phyloP scores from a whole-genome alignment of 2,797 vertebrate genomes.

The Sarcophilus harrisii region DNA sequence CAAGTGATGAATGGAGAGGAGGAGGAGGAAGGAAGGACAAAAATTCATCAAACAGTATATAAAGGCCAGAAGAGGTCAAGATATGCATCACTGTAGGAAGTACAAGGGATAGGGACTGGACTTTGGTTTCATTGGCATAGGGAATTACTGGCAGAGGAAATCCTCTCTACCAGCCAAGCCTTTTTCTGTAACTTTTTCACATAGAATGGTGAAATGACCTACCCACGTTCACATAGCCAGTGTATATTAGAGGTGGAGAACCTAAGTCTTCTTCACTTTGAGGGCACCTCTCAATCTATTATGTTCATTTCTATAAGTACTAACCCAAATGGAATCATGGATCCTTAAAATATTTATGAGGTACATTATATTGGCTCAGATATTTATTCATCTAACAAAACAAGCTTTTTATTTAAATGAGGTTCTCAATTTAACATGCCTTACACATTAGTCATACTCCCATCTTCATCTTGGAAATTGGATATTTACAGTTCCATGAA shows the following conservation, averaged over 20 bases:
- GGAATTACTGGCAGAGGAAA: neutral
- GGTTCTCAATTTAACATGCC: neutral
- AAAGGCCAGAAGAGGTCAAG: neutral
- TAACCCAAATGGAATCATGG: neutral
- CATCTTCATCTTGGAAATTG: constrained; percentile 11
- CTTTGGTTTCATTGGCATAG: neutral
- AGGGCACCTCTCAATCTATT: neutral
- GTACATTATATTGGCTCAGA: neutral
- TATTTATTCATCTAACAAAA: neutral
- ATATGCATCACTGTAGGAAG: neutral
- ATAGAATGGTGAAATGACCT: neutral
- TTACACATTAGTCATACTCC: neutral
- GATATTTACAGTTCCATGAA: neutral
- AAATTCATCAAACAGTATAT: neutral
- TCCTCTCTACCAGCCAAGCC: neutral
- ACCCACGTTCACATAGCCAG: neutral
- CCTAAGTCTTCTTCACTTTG: neutral
- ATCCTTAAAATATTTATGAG: neutral
- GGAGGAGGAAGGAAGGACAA: neutral
- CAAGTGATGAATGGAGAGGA: neutral
- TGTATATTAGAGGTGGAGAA: neutral
- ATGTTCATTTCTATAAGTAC: neutral
- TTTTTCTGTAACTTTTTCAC: neutral
- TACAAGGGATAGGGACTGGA: neutral
- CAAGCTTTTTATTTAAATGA: neutral